A percentile compares a stretch with the other conserved stretches of the same genome.
Conservation (phyloP, 2,113 vertebrate genomes). For the Anas platyrhynchos region DNA sequence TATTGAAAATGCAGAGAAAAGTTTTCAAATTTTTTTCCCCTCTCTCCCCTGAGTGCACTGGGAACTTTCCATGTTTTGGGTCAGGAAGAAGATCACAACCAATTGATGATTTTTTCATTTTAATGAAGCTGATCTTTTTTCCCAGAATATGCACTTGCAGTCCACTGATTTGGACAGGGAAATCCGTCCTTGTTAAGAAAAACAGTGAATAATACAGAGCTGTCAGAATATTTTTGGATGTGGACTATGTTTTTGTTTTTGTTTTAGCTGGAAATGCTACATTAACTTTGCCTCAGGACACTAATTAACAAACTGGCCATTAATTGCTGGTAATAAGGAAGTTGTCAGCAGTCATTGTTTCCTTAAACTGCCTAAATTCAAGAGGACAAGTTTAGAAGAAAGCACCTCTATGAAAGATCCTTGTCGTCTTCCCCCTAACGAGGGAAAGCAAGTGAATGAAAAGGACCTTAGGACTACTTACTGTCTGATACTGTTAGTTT, state of each 20-base stretch:
- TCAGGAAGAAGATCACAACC: slow-evolving; percentile 42
- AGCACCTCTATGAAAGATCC: slow-evolving; percentile 43
- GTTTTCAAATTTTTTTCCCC: neutral
- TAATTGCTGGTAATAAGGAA: slow-evolving; percentile 75
- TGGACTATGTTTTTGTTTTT: slow-evolving; percentile 58
- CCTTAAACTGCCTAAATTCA: slow-evolving; percentile 66
- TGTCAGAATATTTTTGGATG: slow-evolving; percentile 57
- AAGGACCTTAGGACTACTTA: neutral
- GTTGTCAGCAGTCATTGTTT: slow-evolving; percentile 68
- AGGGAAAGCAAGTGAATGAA: slow-evolving; percentile 23
- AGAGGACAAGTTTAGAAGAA: slow-evolving; percentile 52
- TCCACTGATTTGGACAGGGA: slow-evolving; percentile 55
- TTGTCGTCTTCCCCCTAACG: slow-evolving; percentile 5
- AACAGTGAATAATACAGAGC: slow-evolving; percentile 54
- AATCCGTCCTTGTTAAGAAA: slow-evolving; percentile 60
- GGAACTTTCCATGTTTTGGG: slow-evolving; percentile 50
- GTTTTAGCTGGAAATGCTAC: slow-evolving; percentile 58
- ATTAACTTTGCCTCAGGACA: slow-evolving; percentile 75
- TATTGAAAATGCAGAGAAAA: slow-evolving; percentile 19
- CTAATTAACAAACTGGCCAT: slow-evolving; percentile 77
- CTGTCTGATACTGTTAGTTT: neutral
- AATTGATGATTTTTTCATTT: slow-evolving; percentile 52
- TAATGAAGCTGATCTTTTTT: slow-evolving; percentile 67
- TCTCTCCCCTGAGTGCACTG: slow-evolving; percentile 41
- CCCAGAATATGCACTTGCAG: slow-evolving; percentile 38